Conservation (phyloP, 2,797 vertebrate genomes). For the Euthynnus affinis region DNA sequence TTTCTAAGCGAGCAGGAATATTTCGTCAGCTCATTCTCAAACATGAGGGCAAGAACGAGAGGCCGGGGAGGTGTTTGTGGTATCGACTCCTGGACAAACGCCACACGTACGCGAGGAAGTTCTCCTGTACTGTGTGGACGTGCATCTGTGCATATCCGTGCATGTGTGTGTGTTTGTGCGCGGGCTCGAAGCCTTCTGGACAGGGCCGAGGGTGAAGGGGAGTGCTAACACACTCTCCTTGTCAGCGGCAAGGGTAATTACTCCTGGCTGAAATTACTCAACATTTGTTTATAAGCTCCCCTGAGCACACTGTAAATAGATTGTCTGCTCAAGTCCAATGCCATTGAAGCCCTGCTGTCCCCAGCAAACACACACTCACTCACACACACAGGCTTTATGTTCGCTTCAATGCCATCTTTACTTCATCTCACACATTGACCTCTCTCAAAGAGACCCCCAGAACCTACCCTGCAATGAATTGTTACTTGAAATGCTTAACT, state of each 20-base stretch:
- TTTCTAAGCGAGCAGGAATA: constrained; percentile 36
- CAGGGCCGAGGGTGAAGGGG: constrained; percentile 99
- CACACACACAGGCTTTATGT: constrained; percentile 33
- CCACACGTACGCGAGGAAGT: constrained; percentile 57
- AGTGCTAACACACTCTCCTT: constrained; percentile 98
- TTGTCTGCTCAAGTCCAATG: constrained; percentile 98
- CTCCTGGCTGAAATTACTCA: constrained; percentile 99
- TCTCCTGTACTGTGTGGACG: constrained; percentile 38
- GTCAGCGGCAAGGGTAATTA: constrained; percentile 99
- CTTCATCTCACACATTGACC: constrained; percentile 84
- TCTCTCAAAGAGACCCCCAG: too few relatives aligned
- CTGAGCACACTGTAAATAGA: constrained; percentile 99
- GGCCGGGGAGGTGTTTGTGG: constrained; percentile 36
- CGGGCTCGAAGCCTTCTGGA: constrained; percentile 93
- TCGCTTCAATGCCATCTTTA: constrained; percentile 48
- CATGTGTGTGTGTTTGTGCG: constrained; percentile 37
- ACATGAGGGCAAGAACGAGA: constrained; percentile 10
- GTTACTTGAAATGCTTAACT: too few relatives aligned
- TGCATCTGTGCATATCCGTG: constrained; percentile 45
- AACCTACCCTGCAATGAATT: too few relatives aligned
- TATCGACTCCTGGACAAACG: constrained; percentile 71
- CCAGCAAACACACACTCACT: constrained; percentile 71
- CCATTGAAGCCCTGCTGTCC: constrained; percentile 95
- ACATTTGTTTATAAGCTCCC: constrained; percentile 99
- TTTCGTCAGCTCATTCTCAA: constrained; percentile 51